Base-by-base conservation (phyloP, 1,140 invertebrate species). In the Fopius arisanus region DNA sequence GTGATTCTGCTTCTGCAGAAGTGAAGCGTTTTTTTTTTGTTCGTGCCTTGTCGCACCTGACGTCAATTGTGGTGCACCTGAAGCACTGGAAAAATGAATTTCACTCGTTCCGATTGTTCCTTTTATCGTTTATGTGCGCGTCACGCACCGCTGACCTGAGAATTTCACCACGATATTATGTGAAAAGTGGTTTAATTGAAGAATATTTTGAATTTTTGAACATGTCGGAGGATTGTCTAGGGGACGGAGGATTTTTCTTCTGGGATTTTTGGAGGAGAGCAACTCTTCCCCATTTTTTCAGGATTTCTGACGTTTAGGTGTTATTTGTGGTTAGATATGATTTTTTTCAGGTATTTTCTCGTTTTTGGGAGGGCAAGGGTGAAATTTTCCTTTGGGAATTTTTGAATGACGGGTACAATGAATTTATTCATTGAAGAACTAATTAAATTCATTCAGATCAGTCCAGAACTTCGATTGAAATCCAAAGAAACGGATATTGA, bases 101-200 rank as follows among this genome's bases (percentile, higher is more conserved):
- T 65, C n/a, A 16, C 29, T 65, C 7, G 10, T 3, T 2, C n/a
- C 10, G n/a, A 31, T 31, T 67, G 28, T 29, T 54, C 23, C n/a
- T 67, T 67, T 19, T 73, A 16, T 48, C 40, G 40, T 51, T 16
- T 54, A n/a, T 63, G 69, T 43, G 21, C 5, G 63, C 41, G 71
- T 67, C 65, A 73, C 43, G 43, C 65, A 73, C 41, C 65, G 65
- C 23, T 73, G 48, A 48, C 16, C 9, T 16, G 41, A 67, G 14
- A 73, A 73, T 73, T 67, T 73, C 63, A 65, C 62, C 62, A 29
- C 62, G 16, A 65, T 65, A 14, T 65, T 16, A 16, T 16, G 62
- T 62, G 26, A 31, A 65, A 31, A 16, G 12, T 0, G n/a, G 10
- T 65, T 12, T 3, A 16, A 65, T 33, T 29, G 28, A 65, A 33